Conservation (phyloP, 2,888 invertebrate species). For the Tholera decimalis region DNA sequence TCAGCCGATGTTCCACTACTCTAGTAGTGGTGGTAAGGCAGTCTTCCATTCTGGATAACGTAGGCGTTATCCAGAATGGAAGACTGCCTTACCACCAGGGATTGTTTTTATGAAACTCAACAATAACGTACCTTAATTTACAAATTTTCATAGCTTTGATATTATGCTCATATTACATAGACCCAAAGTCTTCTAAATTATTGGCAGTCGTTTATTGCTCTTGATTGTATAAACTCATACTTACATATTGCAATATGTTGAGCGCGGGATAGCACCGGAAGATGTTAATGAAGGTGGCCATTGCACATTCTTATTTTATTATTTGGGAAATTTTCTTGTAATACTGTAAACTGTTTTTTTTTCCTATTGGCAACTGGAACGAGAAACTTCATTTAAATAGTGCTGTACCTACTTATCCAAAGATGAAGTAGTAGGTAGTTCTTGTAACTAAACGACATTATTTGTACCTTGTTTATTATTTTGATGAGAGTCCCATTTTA, state of each 20-base stretch:
- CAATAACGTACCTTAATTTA: neutral
- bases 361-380: conserved; percentile 20
- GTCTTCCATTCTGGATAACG: no score
- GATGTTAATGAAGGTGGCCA: neutral
- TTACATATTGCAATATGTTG: neutral
- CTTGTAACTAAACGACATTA: no score
- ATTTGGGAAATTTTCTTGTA: no score
- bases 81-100: neutral
- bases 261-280: no score
- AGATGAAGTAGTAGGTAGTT: neutral
- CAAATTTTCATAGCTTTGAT: neutral
- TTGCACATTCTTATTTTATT: no score
- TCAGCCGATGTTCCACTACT: neutral
- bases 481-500: neutral
- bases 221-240: neutral
- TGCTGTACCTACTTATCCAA: neutral
- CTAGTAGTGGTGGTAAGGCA: no score
- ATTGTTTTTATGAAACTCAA: neutral
- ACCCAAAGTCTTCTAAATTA: neutral
- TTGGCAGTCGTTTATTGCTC: neutral
- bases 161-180: neutral
- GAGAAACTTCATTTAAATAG: neutral
- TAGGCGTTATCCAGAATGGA: neutral
- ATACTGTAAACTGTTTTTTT: neutral
- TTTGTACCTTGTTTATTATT: neutral